phyloP scores from a whole-genome alignment of 2,888 invertebrate genomes.

The Oxystoma pomonae region DNA sequence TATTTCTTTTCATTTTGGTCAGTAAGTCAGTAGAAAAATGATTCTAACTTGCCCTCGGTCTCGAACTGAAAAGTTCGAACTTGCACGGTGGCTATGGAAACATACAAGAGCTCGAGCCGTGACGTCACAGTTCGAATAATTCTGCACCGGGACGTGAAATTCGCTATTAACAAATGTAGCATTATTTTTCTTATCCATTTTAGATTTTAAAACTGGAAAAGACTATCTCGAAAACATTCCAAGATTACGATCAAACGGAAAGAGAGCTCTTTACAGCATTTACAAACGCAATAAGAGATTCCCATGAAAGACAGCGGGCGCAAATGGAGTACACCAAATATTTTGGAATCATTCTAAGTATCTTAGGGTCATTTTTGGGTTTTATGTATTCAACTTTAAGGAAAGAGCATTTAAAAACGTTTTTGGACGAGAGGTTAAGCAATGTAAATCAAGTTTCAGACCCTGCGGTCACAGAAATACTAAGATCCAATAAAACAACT shows the following conservation, averaged over 20 bases:
- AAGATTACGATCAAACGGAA: conserved; percentile 67
- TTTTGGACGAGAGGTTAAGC: conserved; percentile 33
- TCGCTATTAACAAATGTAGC: no score
- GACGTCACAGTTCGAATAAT: no score
- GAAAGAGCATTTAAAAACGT: conserved; percentile 42
- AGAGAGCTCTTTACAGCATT: conserved; percentile 68
- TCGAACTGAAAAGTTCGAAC: no score
- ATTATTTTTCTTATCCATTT: no score
- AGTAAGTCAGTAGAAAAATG: no score
- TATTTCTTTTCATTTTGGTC: no score
- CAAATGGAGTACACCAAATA: conserved; percentile 82
- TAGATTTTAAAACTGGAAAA: conserved; percentile 61
- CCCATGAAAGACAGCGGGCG: conserved; percentile 78
- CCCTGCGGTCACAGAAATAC: conserved; percentile 1
- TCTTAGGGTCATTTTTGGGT: conserved; percentile 42
- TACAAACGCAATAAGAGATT: conserved; percentile 71
- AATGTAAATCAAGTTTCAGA: conserved; percentile 9
- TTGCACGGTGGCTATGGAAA: no score
- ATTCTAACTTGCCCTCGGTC: no score
- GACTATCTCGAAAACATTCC: conserved; percentile 57
- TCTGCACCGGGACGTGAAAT: no score
- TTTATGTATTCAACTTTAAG: conserved; percentile 40
- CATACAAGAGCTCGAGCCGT: no score
- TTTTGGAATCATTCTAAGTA: conserved; percentile 52
- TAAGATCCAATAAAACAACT: conserved; percentile 17